Evolutionary conservation across 2,113 vertebrate genomes (phyloP), one percentile per base, ranked within the genome.

Genomic region (Saguinus imperator): DNA sequence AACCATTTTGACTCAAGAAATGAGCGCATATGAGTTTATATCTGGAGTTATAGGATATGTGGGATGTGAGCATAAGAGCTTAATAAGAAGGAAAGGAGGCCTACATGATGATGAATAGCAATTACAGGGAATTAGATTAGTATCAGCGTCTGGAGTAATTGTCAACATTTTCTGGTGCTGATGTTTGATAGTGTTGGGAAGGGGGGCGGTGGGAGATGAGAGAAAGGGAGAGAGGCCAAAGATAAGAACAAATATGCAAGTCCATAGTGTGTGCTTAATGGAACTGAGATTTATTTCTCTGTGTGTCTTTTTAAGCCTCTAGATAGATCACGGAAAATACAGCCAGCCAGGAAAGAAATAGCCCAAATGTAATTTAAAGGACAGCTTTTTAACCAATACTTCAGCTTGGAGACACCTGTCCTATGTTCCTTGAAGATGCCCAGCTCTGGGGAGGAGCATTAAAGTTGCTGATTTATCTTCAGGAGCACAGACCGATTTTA

Each of bases 201-300:
- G 68, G 14, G 2, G 76, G 48, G 72, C 80, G 70, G 94, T 4
- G 8, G 83, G 91, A 66, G 84, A 25, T 0, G 23, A 93, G 84
- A 35, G 94, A 37, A 52, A 89, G 95, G 95, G 88, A 89, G 85
- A 87, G 58, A 72, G 66, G 0, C 14, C 12, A 1, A 55, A 96
- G 98, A 97, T 98, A 98, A 98, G 98, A 98, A 97, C 96, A 97
- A 98, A 98, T 97, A 98, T 98, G 98, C 98, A 98, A 98, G 97
- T 96, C 97, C 89, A 12, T 84, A 88, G 98, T 91, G 91, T 98
- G 96, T 98, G 97, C 98, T 98, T 98, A 98, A 98, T 98, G 97
- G 98, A 98, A 98, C 97, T 94, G 96, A 98, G 97, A 98, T 98
- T 98, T 98, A 98, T 98, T 98, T 98, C 97, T 97, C 96, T 94